Evolutionary conservation across 2,797 vertebrate genomes (phyloP), one percentile per base, ranked within the genome.

Genomic region (Apogon hyalosoma): DNA sequence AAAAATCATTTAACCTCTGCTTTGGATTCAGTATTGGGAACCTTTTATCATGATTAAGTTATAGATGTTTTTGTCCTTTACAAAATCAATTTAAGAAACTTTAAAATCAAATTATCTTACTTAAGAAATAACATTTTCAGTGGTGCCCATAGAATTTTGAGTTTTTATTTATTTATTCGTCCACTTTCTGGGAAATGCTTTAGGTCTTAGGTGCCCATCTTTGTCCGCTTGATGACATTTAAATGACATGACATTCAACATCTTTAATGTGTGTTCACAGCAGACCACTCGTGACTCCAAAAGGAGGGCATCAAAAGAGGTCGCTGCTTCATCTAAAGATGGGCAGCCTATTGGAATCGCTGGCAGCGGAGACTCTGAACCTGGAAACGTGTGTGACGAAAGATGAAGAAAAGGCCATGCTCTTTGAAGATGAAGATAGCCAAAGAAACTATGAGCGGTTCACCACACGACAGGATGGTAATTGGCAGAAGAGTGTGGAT

Each of bases 201-300:
- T 55, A 81, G 48, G 47, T 54, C 51, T 73, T 53, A 38, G 55
- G 31, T 33, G 63, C 43, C 46, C 10, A 13, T 38, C 19, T 19
- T 61, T 49, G 19, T 45, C 47, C 59, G 65, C 72, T 61, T 54
- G 54, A 15, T 80, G 80, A 64, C 70, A 80, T 88, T 83, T 73
- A 75, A 79, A 74, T 60, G 52, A 52, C 1, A 36, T 56, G 64
- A 64, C 69, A 50, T 83, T 84, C 45, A 75, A 69, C 52, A 80
- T 75, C 66, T n/a, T 28, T 54, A 55, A 43, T 53, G 5, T 82
- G 12, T 68, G 59, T 80, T 79, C 54, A 28, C 88, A 90, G 90
- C 92, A 89, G 79, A 83, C 82, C 50, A 76, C 79, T 12, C 88
- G 89, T 19, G 92, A 93, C 68, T 83, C 87, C 60, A 93, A 90